Evolutionary conservation across 1,140 invertebrate genomes (phyloP), one percentile per base, ranked within the genome.

Genomic region (Achroia grisella): DNA sequence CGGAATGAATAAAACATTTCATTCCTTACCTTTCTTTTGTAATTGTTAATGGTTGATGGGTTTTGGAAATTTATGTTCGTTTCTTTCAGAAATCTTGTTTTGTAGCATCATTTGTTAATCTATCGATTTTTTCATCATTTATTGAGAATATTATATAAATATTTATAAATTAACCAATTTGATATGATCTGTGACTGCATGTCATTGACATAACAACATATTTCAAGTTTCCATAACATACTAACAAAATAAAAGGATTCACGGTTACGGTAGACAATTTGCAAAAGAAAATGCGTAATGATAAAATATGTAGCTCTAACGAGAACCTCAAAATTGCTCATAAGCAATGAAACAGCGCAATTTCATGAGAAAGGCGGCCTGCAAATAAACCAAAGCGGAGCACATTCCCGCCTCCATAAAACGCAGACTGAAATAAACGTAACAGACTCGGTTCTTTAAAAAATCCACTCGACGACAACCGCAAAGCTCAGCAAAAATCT

Each of bases 1-100:
- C 67, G 64, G 70, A 72, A 82, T 84, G 80, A 84, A 84, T 84
- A 85, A 85, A 85, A 85, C 76, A 85, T 85, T 84, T 80, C 70
- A 84, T 82, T 84, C 71, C 72, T 77, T 84, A 78, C 76, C 66
- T 75, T 77, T 80, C 70, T 80, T 82, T 82, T 80, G 70, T 80
- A 79, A 83, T 79, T 83, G 76, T 79, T 84, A 81, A 82, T 82
- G 73, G 74, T 74, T 75, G 73, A 80, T 81, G 72, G 71, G 69
- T 78, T 79, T 82, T 73, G 68, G 71, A 73, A 77, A 78, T 75
- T 77, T 77, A 72, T 82, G 64, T 73, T 67, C 68, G 50, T 63
- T 67, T 69, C 67, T 66, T 71, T 68, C 52, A 62, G 44, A 46
- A 53, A 62, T 35, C 52, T 57, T 62, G 55, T 59, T 71, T 67